Evolutionary conservation across 2,888 invertebrate species (phyloP), one percentile per base, ranked within the genome.

Genomic region (Spisula solida): DNA sequence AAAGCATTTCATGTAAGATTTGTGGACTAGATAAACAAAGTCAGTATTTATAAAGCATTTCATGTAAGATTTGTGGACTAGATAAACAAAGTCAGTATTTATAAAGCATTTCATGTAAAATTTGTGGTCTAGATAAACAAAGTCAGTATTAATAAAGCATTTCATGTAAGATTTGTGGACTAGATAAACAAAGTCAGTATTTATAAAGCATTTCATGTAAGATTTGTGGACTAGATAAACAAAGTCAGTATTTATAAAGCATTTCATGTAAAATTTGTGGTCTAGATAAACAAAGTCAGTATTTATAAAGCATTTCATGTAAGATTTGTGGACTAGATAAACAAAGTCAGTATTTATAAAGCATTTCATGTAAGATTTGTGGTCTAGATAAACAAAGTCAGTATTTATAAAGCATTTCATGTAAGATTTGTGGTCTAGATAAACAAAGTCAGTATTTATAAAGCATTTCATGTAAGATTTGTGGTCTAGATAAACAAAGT

Each of bases 101-200:
- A n/a, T n/a, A n/a, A 99, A 96, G 95, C 95, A 18, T 96, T 95
- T 90, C 93, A 95, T 93, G 96, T 96, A 93, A 81, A 85, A 51
- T 47, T 41, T 47, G 20, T 31, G 41, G 41, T 10, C n/a, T n/a
- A n/a, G n/a, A n/a, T n/a, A n/a, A n/a, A n/a, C n/a, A n/a, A n/a
- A n/a, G n/a, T n/a, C n/a, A n/a, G n/a, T n/a, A n/a, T 99, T 10
- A 99, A 99, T 96, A 98, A 99, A 96, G 95, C 95, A 18, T 96
- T 95, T 90, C 93, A 95, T 93, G 96, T 96, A 93, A 81, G 86
- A 51, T 47, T 41, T 47, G 20, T 31, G 41, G 41, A 1, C n/a
- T n/a, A n/a, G n/a, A n/a, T n/a, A n/a, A n/a, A n/a, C n/a, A n/a
- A n/a, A n/a, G n/a, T n/a, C n/a, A n/a, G n/a, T n/a, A n/a, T n/a